Evolutionary conservation across 2,888 invertebrate genomes (phyloP), one percentile per base, ranked within the genome.

Genomic region (Eueremaeus valkanovi): DNA sequence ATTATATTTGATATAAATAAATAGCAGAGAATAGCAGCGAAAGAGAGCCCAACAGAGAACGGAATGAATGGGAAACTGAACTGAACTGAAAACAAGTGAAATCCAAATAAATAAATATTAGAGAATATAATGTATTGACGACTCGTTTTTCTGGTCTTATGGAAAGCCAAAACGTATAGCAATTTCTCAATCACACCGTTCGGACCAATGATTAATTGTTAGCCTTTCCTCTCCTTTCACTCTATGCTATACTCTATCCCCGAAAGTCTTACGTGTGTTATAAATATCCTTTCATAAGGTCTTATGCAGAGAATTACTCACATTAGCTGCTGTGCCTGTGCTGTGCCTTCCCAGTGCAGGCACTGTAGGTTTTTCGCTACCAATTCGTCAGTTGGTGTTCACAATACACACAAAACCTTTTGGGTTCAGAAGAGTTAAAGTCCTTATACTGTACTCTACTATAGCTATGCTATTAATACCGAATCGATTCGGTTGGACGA

Each of bases 271-370:
- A 11, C 21, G 18, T 58, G 58, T 58, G 16, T 24, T 58, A 58
- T 31, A 70, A 42, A 70, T 70, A 70, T 29, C 70, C 36, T 42
- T 70, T 70, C 42, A 42, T 70, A 42, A 70, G 70, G 70, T 70
- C 45, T 70, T 42, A 68, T 40, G 18, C 29, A 70, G 8, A 16
- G 70, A 29, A 70, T 70, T 42, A 70, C 70, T 70, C 70, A 33
- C 63, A 70, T 66, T 66, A 66, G 36, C 29, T 16, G 36, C n/a
- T n/a, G 27, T 21, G 13, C 58, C 29, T 13, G 24, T 58, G 1
- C 21, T 27, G 18, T 49, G n/a, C 58, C 16, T 29, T 58, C n/a
- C 27, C 21, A 66, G 18, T 40, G n/a, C 36, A 66, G 13, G 16
- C 18, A 36, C n/a, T n/a, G n/a, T n/a, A n/a, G n/a, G n/a, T n/a